Conservation (phyloP, 2,888 invertebrate genomes). For the Andrena flavipes region DNA sequence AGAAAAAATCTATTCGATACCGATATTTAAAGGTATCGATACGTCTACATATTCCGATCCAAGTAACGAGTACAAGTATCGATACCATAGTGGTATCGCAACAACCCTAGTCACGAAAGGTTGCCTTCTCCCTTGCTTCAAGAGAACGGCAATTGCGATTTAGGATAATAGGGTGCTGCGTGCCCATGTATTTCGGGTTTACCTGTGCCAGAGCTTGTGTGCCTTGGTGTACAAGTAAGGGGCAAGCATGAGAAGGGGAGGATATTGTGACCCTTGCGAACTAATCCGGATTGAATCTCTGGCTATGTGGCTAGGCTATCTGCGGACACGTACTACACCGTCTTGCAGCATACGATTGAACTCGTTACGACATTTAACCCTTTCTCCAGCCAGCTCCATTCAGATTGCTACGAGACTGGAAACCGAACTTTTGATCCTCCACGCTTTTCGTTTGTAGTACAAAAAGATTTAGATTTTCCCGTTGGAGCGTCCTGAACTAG, state of each 20-base stretch:
- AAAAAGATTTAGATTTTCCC: conserved; percentile 11
- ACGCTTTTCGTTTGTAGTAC: conserved; percentile 7
- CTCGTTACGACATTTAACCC: conserved; percentile 76
- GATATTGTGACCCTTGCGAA: conserved; percentile 84
- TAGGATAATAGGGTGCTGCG: conserved; percentile 57
- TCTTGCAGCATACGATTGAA: conserved; percentile 74
- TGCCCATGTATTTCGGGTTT: conserved; percentile 62
- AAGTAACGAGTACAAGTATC: no score
- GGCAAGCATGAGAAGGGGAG: conserved; percentile 70
- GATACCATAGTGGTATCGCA: no score
- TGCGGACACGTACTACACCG: conserved; percentile 76
- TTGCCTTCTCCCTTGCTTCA: conserved; percentile 9
- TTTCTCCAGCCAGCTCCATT: conserved; percentile 46
- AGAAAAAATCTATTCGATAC: no score
- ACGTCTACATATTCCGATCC: no score
- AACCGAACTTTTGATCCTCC: conserved; percentile 29
- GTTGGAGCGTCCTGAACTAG: neutral
- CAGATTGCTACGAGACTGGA: conserved; percentile 21
- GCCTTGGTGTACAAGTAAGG: conserved; percentile 68
- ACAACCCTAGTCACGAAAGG: no score
- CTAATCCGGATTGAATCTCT: conserved; percentile 84
- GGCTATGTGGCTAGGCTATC: conserved; percentile 81
- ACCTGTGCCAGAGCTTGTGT: conserved; percentile 59
- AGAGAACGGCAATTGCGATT: conserved; percentile 48
- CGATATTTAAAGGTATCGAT: no score